A percentile compares a stretch with the other conserved stretches of the same genome.
phyloP scores from a whole-genome alignment of 2,113 vertebrate species.

The Microtus pennsylvanicus region DNA sequence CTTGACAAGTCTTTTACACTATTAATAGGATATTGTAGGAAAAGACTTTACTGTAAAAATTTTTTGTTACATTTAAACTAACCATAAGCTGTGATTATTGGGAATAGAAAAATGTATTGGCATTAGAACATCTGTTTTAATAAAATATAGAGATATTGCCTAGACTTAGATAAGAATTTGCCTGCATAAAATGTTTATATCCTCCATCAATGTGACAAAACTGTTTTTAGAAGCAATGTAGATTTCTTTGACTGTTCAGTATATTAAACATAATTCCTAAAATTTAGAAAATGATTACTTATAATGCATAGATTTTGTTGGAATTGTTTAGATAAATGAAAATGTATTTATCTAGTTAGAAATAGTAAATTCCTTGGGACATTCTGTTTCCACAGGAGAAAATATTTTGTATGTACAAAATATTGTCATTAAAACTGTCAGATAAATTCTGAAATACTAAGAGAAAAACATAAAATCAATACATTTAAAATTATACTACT shows the following conservation, averaged over 20 bases:
- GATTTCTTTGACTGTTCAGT: neutral
- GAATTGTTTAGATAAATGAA: neutral
- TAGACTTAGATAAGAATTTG: neutral
- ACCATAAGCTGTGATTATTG: neutral
- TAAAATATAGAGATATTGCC: neutral
- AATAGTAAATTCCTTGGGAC: neutral
- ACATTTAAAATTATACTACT: neutral
- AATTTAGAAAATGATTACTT: neutral
- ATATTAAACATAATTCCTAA: neutral
- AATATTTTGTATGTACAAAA: neutral
- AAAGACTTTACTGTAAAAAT: neutral
- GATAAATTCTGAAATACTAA: neutral
- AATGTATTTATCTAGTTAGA: neutral
- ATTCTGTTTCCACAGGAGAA: neutral
- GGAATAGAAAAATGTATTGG: neutral
- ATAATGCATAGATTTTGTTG: neutral
- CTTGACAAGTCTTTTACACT: neutral
- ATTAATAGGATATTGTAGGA: neutral
- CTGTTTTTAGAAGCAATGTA: neutral
- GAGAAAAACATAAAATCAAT: neutral
- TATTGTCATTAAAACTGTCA: neutral
- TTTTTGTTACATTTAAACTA: neutral
- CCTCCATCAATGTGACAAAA: neutral
- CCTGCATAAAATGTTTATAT: neutral
- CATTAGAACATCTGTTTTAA: neutral